phyloP scores from a whole-genome alignment of 2,888 invertebrate genomes.

The Aproaerema taeniolella region DNA sequence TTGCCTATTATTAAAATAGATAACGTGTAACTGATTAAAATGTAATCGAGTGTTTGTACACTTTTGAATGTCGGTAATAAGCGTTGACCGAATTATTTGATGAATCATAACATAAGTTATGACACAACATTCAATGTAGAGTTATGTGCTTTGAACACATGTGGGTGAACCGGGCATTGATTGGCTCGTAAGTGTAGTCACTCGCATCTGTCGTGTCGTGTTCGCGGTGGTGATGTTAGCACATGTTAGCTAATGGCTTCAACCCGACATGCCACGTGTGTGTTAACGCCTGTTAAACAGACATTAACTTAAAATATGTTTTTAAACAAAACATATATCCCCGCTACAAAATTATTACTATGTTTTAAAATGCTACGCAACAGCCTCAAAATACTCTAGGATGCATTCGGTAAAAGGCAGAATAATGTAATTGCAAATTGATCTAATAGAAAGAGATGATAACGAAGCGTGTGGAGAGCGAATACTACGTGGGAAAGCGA shows the following conservation, averaged over 20 bases:
- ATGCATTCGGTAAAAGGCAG: too few relatives aligned
- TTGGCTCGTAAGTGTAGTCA: conserved; percentile 37
- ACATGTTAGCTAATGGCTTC: conserved; percentile 49
- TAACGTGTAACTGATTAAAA: background rate
- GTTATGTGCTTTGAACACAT: conserved; percentile 35
- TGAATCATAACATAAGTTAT: conserved; percentile 27
- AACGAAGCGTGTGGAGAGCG: conserved; percentile 53
- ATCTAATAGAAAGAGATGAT: conserved; percentile 55
- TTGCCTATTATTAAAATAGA: background rate
- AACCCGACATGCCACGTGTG: conserved; percentile 40
- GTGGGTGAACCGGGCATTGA: conserved; percentile 31
- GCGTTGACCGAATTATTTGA: conserved; percentile 19
- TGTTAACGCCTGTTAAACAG: conserved; percentile 34
- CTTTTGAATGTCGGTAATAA: background rate
- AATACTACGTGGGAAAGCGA: conserved; percentile 74
- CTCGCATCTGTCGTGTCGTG: conserved; percentile 43
- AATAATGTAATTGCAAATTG: conserved; percentile 50
- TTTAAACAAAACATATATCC: too few relatives aligned
- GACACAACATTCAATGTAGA: conserved; percentile 13
- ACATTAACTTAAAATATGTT: conserved; percentile 27
- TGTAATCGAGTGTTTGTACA: background rate
- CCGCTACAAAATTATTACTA: too few relatives aligned
- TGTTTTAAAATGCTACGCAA: background rate
- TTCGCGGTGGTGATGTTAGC: conserved; percentile 44
- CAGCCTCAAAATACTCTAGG: background rate